Conservation (phyloP, 2,113 vertebrate genomes). For the Sander vitreus region DNA sequence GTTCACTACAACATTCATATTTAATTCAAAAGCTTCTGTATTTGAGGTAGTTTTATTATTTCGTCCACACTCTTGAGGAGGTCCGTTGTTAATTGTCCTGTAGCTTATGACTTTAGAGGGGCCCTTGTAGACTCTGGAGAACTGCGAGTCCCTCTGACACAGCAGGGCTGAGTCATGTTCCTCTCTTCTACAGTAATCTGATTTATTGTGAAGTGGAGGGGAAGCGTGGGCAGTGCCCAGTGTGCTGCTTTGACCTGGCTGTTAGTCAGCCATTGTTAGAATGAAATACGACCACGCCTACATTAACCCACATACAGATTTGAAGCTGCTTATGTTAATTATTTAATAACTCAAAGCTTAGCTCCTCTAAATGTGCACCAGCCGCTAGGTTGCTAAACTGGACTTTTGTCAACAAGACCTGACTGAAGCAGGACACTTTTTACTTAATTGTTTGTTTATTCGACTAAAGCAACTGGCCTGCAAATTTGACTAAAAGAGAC, state of each 20-base stretch:
- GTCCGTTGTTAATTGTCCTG: not conserved
- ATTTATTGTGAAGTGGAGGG: constrained; percentile 39
- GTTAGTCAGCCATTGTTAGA: constrained; percentile 62
- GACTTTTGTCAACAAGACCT: not conserved
- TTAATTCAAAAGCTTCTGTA: not conserved
- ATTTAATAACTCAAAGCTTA: constrained; percentile 8
- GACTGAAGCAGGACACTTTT: not conserved
- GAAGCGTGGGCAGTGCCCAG: constrained; percentile 44
- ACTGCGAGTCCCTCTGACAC: constrained; percentile 4
- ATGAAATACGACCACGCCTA: constrained; percentile 46
- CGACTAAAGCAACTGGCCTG: not conserved
- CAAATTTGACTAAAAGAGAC: not conserved
- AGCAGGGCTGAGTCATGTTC: constrained; percentile 65
- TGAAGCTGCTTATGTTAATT: constrained; percentile 10
- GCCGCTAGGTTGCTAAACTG: not conserved
- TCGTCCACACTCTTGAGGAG: not conserved
- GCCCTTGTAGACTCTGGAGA: not conserved
- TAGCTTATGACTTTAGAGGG: not conserved
- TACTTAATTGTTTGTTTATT: constrained; percentile 12
- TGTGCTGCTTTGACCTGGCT: constrained; percentile 19
- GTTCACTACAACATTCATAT: accelerated
- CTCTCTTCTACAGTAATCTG: constrained; percentile 37
- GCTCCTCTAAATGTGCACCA: not conserved
- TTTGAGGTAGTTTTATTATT: not conserved
- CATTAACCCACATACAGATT: constrained; percentile 27